A percentile compares a stretch with the other conserved stretches of the same genome.
phyloP scores from a whole-genome alignment of 2,888 invertebrate species.

The Argyra leucocephala region DNA sequence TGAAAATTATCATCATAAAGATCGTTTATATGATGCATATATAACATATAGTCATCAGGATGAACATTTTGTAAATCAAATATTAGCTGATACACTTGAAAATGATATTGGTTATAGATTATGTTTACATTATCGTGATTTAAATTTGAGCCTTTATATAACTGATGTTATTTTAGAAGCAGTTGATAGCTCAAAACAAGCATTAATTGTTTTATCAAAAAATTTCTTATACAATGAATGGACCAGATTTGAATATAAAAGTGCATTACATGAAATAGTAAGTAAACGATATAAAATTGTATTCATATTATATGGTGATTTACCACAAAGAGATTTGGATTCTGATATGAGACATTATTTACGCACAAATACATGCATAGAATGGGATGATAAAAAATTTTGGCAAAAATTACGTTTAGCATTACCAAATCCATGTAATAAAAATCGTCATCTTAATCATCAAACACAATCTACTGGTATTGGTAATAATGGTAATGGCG shows the following conservation, averaged over 20 bases:
- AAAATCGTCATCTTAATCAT: background rate
- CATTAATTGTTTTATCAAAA: slow-evolving; percentile 81
- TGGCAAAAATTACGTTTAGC: slow-evolving; percentile 93
- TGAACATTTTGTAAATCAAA: slow-evolving; percentile 81
- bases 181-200: slow-evolving; percentile 80
- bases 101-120: slow-evolving; percentile 74
- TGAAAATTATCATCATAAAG: slow-evolving; percentile 56
- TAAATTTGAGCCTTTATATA: slow-evolving; percentile 78
- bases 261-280: slow-evolving; percentile 81
- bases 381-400: slow-evolving; percentile 90
- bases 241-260: slow-evolving; percentile 90
- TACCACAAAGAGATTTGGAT: slow-evolving; percentile 81
- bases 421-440: slow-evolving; percentile 54
- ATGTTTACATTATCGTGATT: slow-evolving; percentile 85
- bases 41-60: slow-evolving; percentile 90
- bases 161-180: slow-evolving; percentile 88
- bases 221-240: slow-evolving; percentile 93
- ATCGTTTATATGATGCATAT: slow-evolving; percentile 87
- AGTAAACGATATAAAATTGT: slow-evolving; percentile 79
- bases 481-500: background rate
- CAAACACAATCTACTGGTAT: background rate
- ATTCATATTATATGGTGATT: slow-evolving; percentile 80
- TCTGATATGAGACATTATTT: slow-evolving; percentile 82
- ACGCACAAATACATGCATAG: slow-evolving; percentile 82
- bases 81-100: slow-evolving; percentile 79